phyloP scores from a whole-genome alignment of 2,113 vertebrate genomes.

The Atractosteus spatula region DNA sequence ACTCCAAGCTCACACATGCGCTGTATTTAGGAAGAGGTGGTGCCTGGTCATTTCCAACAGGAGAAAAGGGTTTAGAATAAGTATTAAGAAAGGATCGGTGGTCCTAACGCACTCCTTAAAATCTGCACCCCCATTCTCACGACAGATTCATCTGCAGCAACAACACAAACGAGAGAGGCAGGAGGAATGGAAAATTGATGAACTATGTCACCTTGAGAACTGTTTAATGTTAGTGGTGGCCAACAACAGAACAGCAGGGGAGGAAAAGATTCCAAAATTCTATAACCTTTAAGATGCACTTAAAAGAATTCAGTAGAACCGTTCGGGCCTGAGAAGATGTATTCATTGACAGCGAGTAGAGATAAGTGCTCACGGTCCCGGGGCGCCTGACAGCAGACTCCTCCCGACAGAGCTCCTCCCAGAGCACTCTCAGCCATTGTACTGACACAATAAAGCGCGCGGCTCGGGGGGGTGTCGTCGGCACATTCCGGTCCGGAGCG shows the following conservation, averaged over 20 bases:
- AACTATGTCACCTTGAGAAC: constrained; percentile 39
- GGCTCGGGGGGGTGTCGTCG: constrained; percentile 14
- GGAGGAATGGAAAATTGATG: constrained; percentile 30
- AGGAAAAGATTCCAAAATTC: constrained; percentile 37
- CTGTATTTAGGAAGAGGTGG: no score
- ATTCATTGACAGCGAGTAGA: constrained; percentile 13
- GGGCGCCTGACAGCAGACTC: constrained; percentile 2
- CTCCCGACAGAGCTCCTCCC: constrained; percentile 4
- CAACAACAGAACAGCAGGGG: constrained; percentile 45
- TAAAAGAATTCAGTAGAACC: background rate
- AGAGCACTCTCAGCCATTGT: constrained; percentile 34
- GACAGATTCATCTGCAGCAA: no score
- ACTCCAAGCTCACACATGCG: no score
- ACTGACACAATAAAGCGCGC: constrained; percentile 19
- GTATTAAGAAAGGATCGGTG: no score
- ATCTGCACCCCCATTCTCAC: no score
- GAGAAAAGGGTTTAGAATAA: no score
- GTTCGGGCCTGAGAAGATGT: constrained; percentile 14
- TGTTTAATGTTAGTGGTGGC: constrained; percentile 37
- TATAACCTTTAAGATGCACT: background rate
- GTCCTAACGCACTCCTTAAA: no score
- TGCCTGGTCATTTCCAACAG: no score
- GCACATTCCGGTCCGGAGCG: constrained; percentile 32
- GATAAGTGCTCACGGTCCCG: background rate
- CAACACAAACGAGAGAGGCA: no score